These are phyloP conservation scores for Rhombomys opimus DNA, from an alignment of 2,113 vertebrate genomes.

Conservation along the genomic window DNA sequence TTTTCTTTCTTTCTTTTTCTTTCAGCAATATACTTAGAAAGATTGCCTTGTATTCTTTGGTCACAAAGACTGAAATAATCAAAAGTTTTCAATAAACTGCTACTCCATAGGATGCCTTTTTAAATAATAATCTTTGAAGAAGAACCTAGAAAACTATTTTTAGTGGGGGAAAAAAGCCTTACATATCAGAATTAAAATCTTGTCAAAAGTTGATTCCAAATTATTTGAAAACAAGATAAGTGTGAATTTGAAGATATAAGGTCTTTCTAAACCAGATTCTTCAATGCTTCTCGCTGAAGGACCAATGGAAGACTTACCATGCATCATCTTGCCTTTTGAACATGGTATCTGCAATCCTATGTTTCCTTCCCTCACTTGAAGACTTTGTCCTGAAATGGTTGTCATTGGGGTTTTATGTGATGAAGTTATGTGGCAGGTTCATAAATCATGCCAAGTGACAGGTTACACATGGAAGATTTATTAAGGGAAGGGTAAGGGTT, in stretches of 20 bases:
- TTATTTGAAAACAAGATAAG: neutral
- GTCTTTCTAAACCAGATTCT: neutral
- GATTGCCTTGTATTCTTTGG: neutral
- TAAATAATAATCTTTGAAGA: neutral
- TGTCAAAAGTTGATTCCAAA: neutral
- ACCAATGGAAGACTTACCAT: slow-evolving; percentile 30
- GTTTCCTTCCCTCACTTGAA: neutral
- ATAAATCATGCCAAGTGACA: too few relatives aligned
- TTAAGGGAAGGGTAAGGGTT: too few relatives aligned
- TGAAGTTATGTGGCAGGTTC: too few relatives aligned
- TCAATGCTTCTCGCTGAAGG: neutral
- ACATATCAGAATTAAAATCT: slow-evolving; percentile 22
- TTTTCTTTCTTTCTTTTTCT: neutral
- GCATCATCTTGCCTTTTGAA: neutral
- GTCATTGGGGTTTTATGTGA: too few relatives aligned
- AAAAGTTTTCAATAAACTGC: neutral
- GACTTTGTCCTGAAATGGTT: neutral
- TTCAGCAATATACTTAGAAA: neutral
- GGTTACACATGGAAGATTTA: too few relatives aligned
- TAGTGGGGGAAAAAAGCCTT: neutral
- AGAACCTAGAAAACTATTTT: neutral
- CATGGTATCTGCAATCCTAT: neutral
- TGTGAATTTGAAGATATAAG: neutral
- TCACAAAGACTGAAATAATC: neutral
- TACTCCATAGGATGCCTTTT: accelerated